Evolutionary conservation across 2,888 invertebrate species (phyloP).

Genomic region (Griposia aprilina): DNA sequence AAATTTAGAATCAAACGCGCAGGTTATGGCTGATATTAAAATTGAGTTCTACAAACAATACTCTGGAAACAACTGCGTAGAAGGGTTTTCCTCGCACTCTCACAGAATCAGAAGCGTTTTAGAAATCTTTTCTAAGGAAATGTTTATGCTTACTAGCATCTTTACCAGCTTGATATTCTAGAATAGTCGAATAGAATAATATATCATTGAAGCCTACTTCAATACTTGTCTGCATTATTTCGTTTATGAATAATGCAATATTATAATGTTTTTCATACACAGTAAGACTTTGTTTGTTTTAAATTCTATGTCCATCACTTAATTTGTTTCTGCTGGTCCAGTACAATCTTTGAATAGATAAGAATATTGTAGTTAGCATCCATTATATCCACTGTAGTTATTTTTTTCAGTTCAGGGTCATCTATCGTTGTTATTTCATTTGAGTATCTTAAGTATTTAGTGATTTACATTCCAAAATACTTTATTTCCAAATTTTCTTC

Average conservation of each 20-base stretch:
- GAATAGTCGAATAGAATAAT: background rate
- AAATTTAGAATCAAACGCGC: constrained; percentile 30
- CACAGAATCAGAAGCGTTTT: background rate
- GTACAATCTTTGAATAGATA: background rate
- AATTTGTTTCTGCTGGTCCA: constrained; percentile 8
- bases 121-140: background rate
- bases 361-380: background rate
- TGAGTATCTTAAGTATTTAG: background rate
- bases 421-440: background rate
- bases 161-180: background rate
- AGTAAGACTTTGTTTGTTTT: constrained; percentile 15
- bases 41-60: constrained; percentile 12
- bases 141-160: background rate
- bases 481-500: background rate
- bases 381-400: background rate
- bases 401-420: background rate
- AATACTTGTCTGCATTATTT: constrained; percentile 4
- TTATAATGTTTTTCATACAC: constrained; percentile 14
- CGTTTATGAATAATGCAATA: constrained; percentile 44
- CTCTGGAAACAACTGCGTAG: background rate
- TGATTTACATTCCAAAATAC: background rate
- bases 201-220: background rate
- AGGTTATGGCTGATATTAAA: background rate
- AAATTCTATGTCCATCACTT: background rate
- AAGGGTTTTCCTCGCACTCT: background rate